phyloP scores from a whole-genome alignment of 2,888 invertebrate genomes.

The Meta bourneti region DNA sequence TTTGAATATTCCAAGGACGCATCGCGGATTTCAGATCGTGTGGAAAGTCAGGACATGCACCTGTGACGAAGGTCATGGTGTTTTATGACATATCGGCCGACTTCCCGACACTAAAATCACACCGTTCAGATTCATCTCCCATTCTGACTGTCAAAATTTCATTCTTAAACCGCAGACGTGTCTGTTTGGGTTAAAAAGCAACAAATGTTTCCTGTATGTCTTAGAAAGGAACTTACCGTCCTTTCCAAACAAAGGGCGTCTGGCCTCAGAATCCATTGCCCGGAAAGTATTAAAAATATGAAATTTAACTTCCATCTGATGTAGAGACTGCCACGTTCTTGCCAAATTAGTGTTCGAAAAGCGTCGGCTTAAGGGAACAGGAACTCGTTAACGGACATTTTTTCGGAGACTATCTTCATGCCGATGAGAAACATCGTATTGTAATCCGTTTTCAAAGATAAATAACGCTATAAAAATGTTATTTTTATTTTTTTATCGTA shows the following conservation, averaged over 20 bases:
- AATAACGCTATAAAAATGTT: no score
- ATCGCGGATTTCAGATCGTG: no score
- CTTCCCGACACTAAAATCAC: conserved; percentile 30
- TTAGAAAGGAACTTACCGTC: not conserved
- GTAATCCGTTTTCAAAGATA: no score
- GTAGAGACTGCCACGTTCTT: no score
- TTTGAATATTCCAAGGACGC: conserved; percentile 14
- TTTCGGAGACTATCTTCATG: no score
- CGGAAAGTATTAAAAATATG: not conserved
- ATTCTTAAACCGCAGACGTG: conserved; percentile 19
- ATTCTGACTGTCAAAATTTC: conserved; percentile 10
- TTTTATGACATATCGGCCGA: conserved; percentile 11
- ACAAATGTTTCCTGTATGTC: not conserved
- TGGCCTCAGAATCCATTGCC: not conserved
- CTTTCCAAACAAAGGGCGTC: conserved; percentile 1
- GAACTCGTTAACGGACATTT: no score
- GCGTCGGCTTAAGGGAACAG: no score
- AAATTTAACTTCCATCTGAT: not conserved
- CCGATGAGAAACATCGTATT: no score
- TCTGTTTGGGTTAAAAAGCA: not conserved
- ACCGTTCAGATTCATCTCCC: conserved; percentile 19
- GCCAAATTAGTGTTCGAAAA: no score
- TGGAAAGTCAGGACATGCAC: not conserved
- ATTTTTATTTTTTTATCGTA: no score
- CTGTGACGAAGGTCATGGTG: conserved; percentile 1